Percentiles rank a stretch among this genome's conserved stretches.
phyloP scores from a whole-genome alignment of 2,888 invertebrate genomes.

The Dasysyrphus albostriatus region DNA sequence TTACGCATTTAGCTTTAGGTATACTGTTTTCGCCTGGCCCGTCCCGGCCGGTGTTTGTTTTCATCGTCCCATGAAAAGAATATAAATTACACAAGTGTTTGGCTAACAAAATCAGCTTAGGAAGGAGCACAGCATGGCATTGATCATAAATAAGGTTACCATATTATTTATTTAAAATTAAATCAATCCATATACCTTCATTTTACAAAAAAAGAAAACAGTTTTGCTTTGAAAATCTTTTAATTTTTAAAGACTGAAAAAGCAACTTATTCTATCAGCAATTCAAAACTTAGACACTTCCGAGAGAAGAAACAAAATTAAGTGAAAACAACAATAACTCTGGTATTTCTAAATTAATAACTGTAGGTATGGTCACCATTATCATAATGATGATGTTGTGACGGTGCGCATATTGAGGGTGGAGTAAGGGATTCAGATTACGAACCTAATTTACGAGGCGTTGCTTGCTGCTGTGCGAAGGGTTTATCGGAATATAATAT shows the following conservation, averaged over 20 bases:
- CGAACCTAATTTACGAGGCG: slow-evolving; percentile 74
- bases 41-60: slow-evolving; percentile 14
- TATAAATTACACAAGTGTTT: slow-evolving; percentile 75
- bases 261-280: no score
- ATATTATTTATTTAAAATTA: neutral
- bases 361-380: neutral
- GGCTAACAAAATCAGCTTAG: slow-evolving; percentile 54
- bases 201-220: no score
- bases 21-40: neutral
- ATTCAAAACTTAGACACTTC: no score
- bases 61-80: slow-evolving; percentile 61
- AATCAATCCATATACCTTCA: no score
- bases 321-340: no score
- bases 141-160: slow-evolving; percentile 20
- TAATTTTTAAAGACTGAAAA: no score
- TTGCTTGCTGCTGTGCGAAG: slow-evolving; percentile 61
- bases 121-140: slow-evolving; percentile 32
- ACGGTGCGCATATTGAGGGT: neutral
- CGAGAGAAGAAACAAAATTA: no score
- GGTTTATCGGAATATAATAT: slow-evolving; percentile 71
- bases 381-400: slow-evolving; percentile 27
- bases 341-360: neutral
- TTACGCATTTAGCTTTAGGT: slow-evolving; percentile 56
- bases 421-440: slow-evolving; percentile 10
- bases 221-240: no score